Conservation (phyloP, 2,888 invertebrate genomes). For the Andricus quercusramuli region DNA sequence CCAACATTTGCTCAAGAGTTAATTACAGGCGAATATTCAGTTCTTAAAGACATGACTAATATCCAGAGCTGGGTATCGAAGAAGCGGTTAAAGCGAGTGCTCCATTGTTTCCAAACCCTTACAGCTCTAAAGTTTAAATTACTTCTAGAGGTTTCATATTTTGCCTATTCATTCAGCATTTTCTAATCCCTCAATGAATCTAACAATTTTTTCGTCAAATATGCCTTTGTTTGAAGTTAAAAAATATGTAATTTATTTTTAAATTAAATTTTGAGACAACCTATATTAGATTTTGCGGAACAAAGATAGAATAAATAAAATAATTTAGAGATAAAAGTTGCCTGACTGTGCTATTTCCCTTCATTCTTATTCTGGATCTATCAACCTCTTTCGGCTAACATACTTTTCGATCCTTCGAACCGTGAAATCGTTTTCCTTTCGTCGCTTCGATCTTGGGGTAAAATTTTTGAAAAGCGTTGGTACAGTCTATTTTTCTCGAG, state of each 20-base stretch:
- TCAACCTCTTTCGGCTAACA: not conserved
- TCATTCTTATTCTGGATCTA: slow-evolving; percentile 9
- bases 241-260: not conserved
- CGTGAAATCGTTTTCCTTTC: slow-evolving; percentile 52
- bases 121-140: slow-evolving; percentile 67
- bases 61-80: slow-evolving; percentile 63
- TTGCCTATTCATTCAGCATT: slow-evolving; percentile 50
- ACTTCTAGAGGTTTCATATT: slow-evolving; percentile 63
- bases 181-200: slow-evolving; percentile 4
- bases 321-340: not conserved
- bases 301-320: not conserved
- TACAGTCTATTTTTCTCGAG: slow-evolving; percentile 43
- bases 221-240: not conserved
- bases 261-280: not conserved
- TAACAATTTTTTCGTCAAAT: not conserved
- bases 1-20: slow-evolving; percentile 55
- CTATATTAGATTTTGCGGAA: not conserved
- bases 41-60: slow-evolving; percentile 55
- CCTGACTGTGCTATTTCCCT: not conserved
- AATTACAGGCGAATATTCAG: slow-evolving; percentile 66
- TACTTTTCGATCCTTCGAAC: slow-evolving; percentile 42
- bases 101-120: slow-evolving; percentile 57
- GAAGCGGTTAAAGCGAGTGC: slow-evolving; percentile 61
- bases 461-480: slow-evolving; percentile 43
- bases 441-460: slow-evolving; percentile 45